These are phyloP conservation scores for Triplophysa bombifrons DNA, from an alignment of 2,797 vertebrate species.

Conservation along the genomic window DNA sequence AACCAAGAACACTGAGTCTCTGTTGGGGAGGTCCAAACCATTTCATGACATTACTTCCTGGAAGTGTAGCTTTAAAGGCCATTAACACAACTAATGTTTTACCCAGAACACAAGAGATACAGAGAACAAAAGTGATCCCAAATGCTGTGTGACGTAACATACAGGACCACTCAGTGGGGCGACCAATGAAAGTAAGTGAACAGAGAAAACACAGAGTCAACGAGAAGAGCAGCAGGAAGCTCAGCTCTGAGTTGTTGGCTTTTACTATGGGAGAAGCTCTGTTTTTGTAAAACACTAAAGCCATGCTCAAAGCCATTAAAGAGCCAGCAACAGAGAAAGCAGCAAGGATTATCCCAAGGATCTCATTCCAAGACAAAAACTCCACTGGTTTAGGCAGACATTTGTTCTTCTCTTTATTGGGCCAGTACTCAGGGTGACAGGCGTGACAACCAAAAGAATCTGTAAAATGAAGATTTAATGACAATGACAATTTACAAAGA, in stretches of 20 bases:
- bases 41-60: slow-evolving; percentile 11
- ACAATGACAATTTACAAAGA: neutral
- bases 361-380: slow-evolving; percentile 54
- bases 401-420: slow-evolving; percentile 57
- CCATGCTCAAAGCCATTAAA: slow-evolving; percentile 36
- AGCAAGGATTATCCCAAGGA: slow-evolving; percentile 44
- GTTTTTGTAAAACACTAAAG: slow-evolving; percentile 48
- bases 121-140: slow-evolving; percentile 14
- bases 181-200: slow-evolving; percentile 9
- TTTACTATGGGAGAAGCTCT: slow-evolving; percentile 46
- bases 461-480: slow-evolving; percentile 37
- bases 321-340: slow-evolving; percentile 47
- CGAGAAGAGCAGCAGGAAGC: slow-evolving; percentile 8
- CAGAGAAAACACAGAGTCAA: slow-evolving; percentile 12
- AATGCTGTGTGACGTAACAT: slow-evolving; percentile 8
- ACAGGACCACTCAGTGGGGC: neutral
- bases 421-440: slow-evolving; percentile 69
- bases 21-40: neutral
- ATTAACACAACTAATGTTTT: slow-evolving; percentile 13
- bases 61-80: neutral
- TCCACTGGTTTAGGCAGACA: slow-evolving; percentile 62
- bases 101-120: neutral
- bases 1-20: neutral
- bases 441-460: slow-evolving; percentile 68
- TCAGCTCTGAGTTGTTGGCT: slow-evolving; percentile 57